Base-by-base conservation (phyloP, 1,140 invertebrate genomes). In the Hormaphis cornu region DNA sequence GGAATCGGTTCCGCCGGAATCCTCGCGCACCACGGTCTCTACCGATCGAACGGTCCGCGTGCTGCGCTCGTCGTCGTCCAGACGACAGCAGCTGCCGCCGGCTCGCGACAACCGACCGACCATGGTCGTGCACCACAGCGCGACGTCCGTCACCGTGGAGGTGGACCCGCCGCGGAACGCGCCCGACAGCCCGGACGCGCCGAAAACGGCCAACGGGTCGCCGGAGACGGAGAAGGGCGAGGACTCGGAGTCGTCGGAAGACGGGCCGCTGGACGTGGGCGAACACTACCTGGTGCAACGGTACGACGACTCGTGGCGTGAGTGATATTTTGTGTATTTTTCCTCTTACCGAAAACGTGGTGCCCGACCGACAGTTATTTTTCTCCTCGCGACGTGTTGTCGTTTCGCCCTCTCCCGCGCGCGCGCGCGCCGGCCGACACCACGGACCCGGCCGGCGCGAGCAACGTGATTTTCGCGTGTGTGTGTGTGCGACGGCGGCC, bases 231-330 rank as follows among this genome's bases (percentile, higher is more conserved):
- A 66, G 18, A 66, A 66, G 18, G 61, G 44, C 14, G 87, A 88
- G 75, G 87, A 89, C 75, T 83, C 83, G 10, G 87, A 89, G 76
- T 86, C 86, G 56, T 78, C 84, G 40, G 87, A 87, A 76, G 87
- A 89, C 76, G 79, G 81, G 71, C 85, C 86, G 37, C 80, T 91
- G 73, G 89, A 92, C 74, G 88, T 95, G 69, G 92, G 93, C 33
- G 92, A 94, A 78, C 90, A 95, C 80, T 95, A 94, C 82, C 82
- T 93, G 73, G 92, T 95, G 48, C 82, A 86, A 74, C 82, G 88
- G 79, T 84, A 84, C 5, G 91, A 95, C 80, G 88, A 91, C 78
- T 86, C 89, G 77, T 93, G 92, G 85, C 91, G 88, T 89, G 82
- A 85, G 86, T 85, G n/a, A n/a, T n/a, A n/a, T n/a, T n/a, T n/a